Evolutionary conservation across 37 sponge, comb jelly and placozoan genomes (phyloP), one percentile per base, ranked within the genome.

Genomic region (Ephydatia muelleri): DNA sequence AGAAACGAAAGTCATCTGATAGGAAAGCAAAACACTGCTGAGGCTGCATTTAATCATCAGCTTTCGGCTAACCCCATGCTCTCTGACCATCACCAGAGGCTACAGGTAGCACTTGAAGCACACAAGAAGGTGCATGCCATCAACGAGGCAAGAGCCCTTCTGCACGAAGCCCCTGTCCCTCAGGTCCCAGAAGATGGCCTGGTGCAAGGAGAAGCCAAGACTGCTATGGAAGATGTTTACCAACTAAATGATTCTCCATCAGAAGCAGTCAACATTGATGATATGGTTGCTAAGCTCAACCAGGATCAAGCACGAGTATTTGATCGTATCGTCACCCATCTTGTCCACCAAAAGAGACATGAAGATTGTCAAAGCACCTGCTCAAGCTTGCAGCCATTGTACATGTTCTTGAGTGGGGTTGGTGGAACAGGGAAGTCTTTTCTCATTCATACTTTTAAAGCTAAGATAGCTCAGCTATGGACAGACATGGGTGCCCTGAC

Each of bases 381-480:
- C 26, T 43, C 43, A 43, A 12, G 72, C 22, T 27, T 28, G 23
- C 2, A 83, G 34, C 82, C 77, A 47, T 57, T 90, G 27, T 32
- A n/a, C 26, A 28, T 85, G 70, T 90, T 77, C 57, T 22, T 90
- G 13, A 74, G 76, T 80, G 90, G 90, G 19, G 57, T 67, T 38
- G 85, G 85, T n/a, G 90, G 91, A 2, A 82, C 86, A 26, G 91
- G 91, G 8, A 91, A 91, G 39, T 69, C 82, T 2, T 91, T 80
- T 48, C 83, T 91, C 19, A 91, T 91, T 34, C 47, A 81, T 22
- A 57, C 86, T 6, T 21, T 87, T 3, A 79, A 80, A 27, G 79
- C 23, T 21, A 40, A 35, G 23, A 82, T 85, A 14, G 67, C n/a
- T 33, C 3, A 16, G 70, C 21, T 30, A 33, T 21, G 23, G 65